Conservation (phyloP, 2,113 vertebrate species). For the Pao palembangensis region DNA sequence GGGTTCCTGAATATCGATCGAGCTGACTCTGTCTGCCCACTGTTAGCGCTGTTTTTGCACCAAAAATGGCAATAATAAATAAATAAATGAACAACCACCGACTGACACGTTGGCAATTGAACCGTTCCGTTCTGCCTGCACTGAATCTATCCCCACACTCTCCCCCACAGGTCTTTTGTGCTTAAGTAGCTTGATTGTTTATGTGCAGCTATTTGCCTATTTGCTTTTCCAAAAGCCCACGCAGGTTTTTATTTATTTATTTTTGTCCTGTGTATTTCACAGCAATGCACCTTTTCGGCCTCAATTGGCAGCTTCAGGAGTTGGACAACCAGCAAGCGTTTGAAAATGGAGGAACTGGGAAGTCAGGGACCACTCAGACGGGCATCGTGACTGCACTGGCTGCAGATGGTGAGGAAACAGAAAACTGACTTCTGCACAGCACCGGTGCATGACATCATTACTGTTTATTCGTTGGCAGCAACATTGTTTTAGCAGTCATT, state of each 20-base stretch:
- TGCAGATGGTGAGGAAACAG: conserved; percentile 80
- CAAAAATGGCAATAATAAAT: conserved; percentile 25
- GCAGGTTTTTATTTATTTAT: conserved; percentile 13
- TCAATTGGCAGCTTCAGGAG: conserved; percentile 97
- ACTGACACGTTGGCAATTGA: conserved; percentile 33
- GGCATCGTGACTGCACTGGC: conserved; percentile 84
- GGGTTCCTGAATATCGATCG: conserved; percentile 57
- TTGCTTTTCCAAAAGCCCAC: conserved; percentile 48
- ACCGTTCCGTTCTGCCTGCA: conserved; percentile 21
- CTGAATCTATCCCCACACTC: conserved; percentile 12
- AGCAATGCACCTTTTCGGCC: conserved; percentile 97
- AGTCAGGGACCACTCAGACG: conserved; percentile 83
- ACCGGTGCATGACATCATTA: conserved; percentile 1
- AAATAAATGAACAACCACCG: conserved; percentile 15
- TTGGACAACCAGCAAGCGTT: conserved; percentile 89
- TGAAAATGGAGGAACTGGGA: conserved; percentile 89
- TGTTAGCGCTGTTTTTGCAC: conserved; percentile 33
- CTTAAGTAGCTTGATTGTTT: conserved; percentile 51
- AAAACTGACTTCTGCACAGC: conserved; percentile 15
- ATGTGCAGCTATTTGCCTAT: conserved; percentile 34
- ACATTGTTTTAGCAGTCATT: neutral
- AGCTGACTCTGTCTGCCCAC: conserved; percentile 52
- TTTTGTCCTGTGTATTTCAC: conserved; percentile 55
- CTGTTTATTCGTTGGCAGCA: conserved; percentile 7
- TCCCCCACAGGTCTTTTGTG: conserved; percentile 42